phyloP scores from a whole-genome alignment of 2,113 vertebrate species.

The Pampusana beccarii region DNA sequence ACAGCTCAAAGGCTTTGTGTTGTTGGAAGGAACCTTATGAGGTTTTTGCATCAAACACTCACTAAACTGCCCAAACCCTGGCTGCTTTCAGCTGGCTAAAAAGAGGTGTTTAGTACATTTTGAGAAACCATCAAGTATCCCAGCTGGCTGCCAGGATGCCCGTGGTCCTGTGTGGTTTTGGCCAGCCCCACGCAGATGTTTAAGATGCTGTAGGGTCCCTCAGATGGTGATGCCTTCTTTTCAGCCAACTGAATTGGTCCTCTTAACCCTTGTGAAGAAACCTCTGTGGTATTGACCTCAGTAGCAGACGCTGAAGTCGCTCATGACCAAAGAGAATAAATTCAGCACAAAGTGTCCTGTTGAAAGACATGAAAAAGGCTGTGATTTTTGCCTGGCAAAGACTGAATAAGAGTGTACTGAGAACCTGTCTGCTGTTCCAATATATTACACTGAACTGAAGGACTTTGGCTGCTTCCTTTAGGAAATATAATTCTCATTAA shows the following conservation, averaged over 20 bases:
- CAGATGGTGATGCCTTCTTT: not conserved
- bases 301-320: not conserved
- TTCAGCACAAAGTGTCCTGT: not conserved
- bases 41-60: not conserved
- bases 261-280: not conserved
- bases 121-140: not conserved
- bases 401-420: not conserved
- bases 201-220: not conserved
- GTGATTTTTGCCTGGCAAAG: not conserved
- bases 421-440: not conserved
- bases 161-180: not conserved
- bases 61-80: not conserved
- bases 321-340: not conserved
- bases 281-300: not conserved
- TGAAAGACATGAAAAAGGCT: not conserved
- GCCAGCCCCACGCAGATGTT: not conserved
- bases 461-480: slow-evolving; percentile 26
- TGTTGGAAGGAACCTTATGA: too few relatives aligned
- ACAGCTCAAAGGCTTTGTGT: not conserved
- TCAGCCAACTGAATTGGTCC: not conserved
- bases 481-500: slow-evolving; percentile 39
- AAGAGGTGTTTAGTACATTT: not conserved
- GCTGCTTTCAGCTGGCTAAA: not conserved
- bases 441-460: not conserved
- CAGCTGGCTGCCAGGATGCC: not conserved